Conservation (phyloP, 2,888 invertebrate genomes). For the Leptinotarsa rubiginosa region DNA sequence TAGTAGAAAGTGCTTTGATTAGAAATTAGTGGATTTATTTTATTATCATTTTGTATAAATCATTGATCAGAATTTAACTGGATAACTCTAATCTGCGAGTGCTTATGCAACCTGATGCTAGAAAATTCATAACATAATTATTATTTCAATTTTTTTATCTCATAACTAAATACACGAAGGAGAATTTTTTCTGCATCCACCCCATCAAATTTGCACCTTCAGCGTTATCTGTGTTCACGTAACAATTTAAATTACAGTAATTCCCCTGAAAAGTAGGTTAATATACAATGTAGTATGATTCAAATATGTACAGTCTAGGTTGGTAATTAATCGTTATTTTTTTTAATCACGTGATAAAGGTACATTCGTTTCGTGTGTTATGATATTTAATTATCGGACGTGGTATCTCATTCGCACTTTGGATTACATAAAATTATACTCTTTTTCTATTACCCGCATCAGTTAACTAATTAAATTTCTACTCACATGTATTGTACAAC, state of each 20-base stretch:
- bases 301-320: conserved; percentile 18
- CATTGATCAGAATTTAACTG: no score
- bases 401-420: conserved; percentile 19
- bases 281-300: conserved; percentile 23
- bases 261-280: conserved; percentile 25
- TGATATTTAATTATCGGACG: conserved; percentile 23
- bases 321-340: conserved; percentile 36
- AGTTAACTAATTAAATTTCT: conserved; percentile 11
- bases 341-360: conserved; percentile 33
- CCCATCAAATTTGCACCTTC: not conserved
- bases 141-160: not conserved
- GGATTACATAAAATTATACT: conserved; percentile 11
- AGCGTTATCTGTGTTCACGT: conserved; percentile 16
- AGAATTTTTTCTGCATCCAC: conserved; percentile 16
- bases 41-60: no score
- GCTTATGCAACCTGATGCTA: no score
- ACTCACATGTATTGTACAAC: conserved; percentile 16
- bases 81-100: no score
- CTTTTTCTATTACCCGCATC: conserved; percentile 9
- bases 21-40: no score
- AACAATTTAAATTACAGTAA: conserved; percentile 23
- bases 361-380: conserved; percentile 28
- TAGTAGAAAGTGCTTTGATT: no score
- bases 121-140: not conserved
- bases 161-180: not conserved